Percentiles rank a stretch among this genome's conserved stretches.
phyloP scores from a whole-genome alignment of 2,888 invertebrate genomes.

The Fabriciana adippe region DNA sequence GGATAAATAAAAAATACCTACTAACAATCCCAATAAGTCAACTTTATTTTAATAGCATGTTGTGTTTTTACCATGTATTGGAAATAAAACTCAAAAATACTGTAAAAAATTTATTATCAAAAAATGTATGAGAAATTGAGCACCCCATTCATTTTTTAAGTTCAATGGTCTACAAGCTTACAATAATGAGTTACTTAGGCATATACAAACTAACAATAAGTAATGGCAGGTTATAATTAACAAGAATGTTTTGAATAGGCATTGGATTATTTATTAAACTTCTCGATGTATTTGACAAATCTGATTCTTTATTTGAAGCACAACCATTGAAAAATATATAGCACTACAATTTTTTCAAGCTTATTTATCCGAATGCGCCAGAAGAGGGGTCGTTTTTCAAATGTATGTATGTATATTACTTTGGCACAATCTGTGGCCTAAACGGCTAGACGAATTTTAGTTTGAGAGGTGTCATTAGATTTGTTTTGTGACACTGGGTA shows the following conservation, averaged over 20 bases:
- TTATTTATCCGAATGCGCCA: no score
- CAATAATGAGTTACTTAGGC: slow-evolving; percentile 2
- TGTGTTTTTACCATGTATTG: not conserved
- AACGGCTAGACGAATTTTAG: no score
- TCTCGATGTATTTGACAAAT: not conserved
- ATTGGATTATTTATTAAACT: slow-evolving; percentile 8
- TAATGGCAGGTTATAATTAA: slow-evolving; percentile 37
- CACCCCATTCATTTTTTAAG: slow-evolving; percentile 64
- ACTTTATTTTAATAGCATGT: no score
- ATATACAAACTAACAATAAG: slow-evolving; percentile 14
- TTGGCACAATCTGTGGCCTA: no score
- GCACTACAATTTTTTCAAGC: no score
- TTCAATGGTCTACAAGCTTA: slow-evolving; percentile 24
- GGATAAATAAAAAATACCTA: not conserved
- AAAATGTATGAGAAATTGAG: slow-evolving; percentile 68
- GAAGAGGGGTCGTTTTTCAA: no score
- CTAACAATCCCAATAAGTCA: no score
- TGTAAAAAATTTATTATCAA: slow-evolving; percentile 50
- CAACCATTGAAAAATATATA: no score
- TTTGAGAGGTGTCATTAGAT: no score
- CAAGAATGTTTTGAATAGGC: slow-evolving; percentile 8
- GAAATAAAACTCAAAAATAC: not conserved
- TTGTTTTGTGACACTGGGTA: no score
- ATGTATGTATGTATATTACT: no score
- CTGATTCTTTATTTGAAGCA: no score